Conservation (phyloP, 92 coral and sea anemone genomes). For the Pocillopora grandis region DNA sequence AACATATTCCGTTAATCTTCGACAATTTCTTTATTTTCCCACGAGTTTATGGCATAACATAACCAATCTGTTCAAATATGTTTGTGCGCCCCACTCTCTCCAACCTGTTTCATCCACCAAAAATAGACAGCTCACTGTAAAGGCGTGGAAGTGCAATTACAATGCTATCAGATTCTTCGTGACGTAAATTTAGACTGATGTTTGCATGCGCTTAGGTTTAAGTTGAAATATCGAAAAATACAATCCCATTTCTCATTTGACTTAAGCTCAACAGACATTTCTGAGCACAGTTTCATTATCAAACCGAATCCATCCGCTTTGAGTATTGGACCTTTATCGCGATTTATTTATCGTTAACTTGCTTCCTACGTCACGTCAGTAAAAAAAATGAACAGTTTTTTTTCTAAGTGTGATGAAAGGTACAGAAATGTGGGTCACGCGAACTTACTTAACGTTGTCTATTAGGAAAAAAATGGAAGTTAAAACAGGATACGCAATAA, state of each 20-base stretch:
- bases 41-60: no score
- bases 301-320: no score
- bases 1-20: neutral
- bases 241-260: neutral
- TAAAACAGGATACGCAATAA: neutral
- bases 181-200: neutral
- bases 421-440: constrained; percentile 4
- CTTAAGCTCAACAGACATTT: no score
- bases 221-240: neutral
- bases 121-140: neutral
- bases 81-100: neutral
- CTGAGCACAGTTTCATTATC: no score
- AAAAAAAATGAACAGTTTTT: neutral
- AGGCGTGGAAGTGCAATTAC: neutral
- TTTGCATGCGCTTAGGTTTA: neutral
- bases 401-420: neutral
- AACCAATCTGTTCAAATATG: no score
- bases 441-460: neutral
- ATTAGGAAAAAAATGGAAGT: neutral
- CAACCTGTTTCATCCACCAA: neutral
- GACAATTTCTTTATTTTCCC: neutral
- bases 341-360: no score
- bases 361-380: no score
- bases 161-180: neutral
- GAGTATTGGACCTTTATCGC: no score